A percentile compares a stretch with the other conserved stretches of the same genome.
These are phyloP conservation scores for Ictidomys tridecemlineatus DNA, from an alignment of 2,113 vertebrate species.

Conservation along the genomic window DNA sequence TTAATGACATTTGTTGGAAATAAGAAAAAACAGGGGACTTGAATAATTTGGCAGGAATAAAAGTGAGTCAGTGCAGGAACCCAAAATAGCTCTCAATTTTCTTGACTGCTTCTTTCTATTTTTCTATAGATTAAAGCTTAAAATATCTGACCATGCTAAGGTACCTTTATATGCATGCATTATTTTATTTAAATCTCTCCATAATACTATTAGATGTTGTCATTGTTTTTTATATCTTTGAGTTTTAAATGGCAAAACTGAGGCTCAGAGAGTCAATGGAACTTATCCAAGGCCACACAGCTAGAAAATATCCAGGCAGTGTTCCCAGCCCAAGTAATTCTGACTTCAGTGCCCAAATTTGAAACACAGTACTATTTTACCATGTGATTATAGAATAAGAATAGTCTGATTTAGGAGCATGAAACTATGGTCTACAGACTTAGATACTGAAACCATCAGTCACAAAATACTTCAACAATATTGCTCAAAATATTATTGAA, in stretches of 20 bases:
- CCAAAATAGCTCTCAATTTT: slow-evolving; percentile 53
- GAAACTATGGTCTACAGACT: neutral
- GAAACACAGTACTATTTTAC: neutral
- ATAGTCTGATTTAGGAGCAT: neutral
- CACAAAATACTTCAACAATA: slow-evolving; percentile 35
- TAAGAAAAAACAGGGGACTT: slow-evolving; percentile 20
- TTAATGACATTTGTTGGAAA: slow-evolving; percentile 30
- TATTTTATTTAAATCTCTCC: slow-evolving; percentile 53
- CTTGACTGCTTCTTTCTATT: slow-evolving; percentile 23
- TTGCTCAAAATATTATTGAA: neutral
- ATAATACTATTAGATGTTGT: neutral
- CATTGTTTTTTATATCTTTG: neutral
- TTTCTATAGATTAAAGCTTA: slow-evolving; percentile 26
- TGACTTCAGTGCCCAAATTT: neutral
- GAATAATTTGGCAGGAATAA: slow-evolving; percentile 57
- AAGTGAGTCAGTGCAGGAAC: slow-evolving; percentile 36
- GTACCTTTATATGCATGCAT: neutral
- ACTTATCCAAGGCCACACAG: neutral
- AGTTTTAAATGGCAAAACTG: slow-evolving; percentile 29
- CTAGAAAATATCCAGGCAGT: neutral
- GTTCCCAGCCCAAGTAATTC: neutral
- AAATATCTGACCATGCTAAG: neutral
- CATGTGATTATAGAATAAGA: neutral
- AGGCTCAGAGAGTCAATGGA: neutral
- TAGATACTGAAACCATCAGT: neutral